Evolutionary conservation across 2,113 vertebrate genomes (phyloP), one percentile per base, ranked within the genome.

Genomic region (Zeus faber): DNA sequence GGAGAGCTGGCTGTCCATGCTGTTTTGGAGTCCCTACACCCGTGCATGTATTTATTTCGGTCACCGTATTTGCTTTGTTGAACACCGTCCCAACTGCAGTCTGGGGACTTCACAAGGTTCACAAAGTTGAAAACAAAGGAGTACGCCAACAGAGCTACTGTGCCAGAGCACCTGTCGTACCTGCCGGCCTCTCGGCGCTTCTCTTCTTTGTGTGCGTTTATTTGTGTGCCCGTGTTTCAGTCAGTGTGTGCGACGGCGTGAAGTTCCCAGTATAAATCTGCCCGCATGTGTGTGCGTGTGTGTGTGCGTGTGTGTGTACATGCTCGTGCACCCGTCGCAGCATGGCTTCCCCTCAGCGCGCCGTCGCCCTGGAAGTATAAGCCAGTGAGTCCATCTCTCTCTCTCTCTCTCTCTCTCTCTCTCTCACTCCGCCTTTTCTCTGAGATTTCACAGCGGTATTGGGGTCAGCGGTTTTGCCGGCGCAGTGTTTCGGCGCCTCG

Each of bases 381-480:
- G 31, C 31, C 37, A 2, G 37, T n/a, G 37, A 11, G n/a, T 40
- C 11, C 37, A 40, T 40, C 16, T 40, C 5, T n/a, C 14, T 17
- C 14, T 40, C 13, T 17, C 13, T 17, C 14, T 6, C 2, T n/a
- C 14, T 40, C 6, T 6, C 37, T 6, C 4, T n/a, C 37, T n/a
- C 4, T 16, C 37, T 1, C 37, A 6, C 37, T 6, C 8, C 6
- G 14, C n/a, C 5, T 17, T 17, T 17, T 17, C 9, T 8, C 40
- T 17, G 6, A 17, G 40, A 17, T 16, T 17, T 43, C 16, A 43
- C 16, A 16, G 17, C 40, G 16, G 5, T 43, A 18, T 43, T 17
- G 40, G 40, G 40, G 40, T 43, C 40, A 43, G n/a, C 9, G 40
- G n/a, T 43, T 43, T 17, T 43, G 40, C 40, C 40, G 9, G 17